A percentile compares a stretch with the other conserved stretches of the same genome.
Conservation (phyloP, 1,140 invertebrate genomes). For the Anadara kagoshimensis region DNA sequence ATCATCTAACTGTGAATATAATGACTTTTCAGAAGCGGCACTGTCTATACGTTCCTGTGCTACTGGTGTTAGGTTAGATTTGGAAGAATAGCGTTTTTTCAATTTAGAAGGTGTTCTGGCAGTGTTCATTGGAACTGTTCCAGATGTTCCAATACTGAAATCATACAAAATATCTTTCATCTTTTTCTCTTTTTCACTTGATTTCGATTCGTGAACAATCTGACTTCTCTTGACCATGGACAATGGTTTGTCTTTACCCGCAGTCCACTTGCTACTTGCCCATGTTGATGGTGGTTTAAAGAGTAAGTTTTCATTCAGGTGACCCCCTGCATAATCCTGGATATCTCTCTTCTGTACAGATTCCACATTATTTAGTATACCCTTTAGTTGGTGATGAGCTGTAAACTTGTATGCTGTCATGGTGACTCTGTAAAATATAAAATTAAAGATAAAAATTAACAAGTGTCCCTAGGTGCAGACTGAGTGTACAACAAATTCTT, state of each 20-base stretch:
- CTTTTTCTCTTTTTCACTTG: conserved; percentile 26
- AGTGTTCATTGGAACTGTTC: conserved; percentile 50
- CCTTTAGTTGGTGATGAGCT: conserved; percentile 55
- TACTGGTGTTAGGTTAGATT: conserved; percentile 14
- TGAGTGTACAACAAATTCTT: no score
- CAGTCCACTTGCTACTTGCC: conserved; percentile 44
- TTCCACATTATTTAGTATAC: conserved; percentile 62
- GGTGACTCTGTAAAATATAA: not conserved
- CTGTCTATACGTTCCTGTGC: conserved; percentile 34
- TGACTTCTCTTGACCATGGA: conserved; percentile 6
- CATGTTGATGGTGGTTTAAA: conserved; percentile 55
- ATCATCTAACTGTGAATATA: conserved; percentile 50
- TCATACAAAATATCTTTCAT: conserved; percentile 59
- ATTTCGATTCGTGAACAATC: not conserved
- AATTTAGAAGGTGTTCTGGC: conserved; percentile 10
- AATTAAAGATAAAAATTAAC: no score
- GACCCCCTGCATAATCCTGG: conserved; percentile 61
- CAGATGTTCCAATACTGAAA: conserved; percentile 63
- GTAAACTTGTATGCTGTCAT: conserved; percentile 65
- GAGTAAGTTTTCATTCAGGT: conserved; percentile 64
- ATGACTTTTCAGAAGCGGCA: conserved; percentile 43
- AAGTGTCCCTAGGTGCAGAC: no score
- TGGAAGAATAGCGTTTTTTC: not conserved
- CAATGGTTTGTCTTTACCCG: conserved; percentile 35
- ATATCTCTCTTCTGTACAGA: conserved; percentile 65